Evolutionary conservation across 2,797 vertebrate species (phyloP).

Genomic region (Ambastaia sidthimunki): DNA sequence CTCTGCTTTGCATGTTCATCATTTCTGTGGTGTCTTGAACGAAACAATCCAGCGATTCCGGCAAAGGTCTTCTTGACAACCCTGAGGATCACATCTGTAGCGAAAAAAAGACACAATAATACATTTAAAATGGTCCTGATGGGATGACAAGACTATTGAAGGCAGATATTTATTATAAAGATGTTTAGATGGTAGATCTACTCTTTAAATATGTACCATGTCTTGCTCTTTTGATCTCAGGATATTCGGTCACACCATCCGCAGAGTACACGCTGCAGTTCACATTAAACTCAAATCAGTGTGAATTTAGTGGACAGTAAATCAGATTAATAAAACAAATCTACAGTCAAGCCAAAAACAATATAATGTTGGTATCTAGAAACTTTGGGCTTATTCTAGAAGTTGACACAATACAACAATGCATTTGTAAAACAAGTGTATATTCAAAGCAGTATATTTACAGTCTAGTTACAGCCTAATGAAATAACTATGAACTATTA

Average conservation of each 20-base stretch:
- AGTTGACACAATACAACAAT: too few species aligned
- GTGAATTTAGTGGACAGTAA: neutral
- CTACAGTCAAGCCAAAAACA: too few species aligned
- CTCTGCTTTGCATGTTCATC: constrained; percentile 52
- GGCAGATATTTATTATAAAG: neutral
- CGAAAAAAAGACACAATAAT: constrained; percentile 14
- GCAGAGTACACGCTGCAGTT: constrained; percentile 73
- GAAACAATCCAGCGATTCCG: constrained; percentile 75
- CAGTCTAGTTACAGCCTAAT: too few species aligned
- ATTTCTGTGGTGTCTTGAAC: constrained; percentile 62
- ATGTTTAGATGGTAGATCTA: neutral
- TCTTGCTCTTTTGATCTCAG: constrained; percentile 75
- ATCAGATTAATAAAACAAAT: too few species aligned
- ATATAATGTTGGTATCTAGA: too few species aligned
- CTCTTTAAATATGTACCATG: constrained; percentile 65
- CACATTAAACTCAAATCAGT: neutral
- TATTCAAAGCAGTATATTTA: too few species aligned
- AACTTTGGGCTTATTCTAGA: too few species aligned
- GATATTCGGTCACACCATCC: constrained; percentile 68
- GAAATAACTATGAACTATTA: too few species aligned
- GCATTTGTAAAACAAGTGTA: too few species aligned
- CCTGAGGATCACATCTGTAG: constrained; percentile 76
- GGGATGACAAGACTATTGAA: neutral
- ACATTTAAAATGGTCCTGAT: neutral
- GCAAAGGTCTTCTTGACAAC: constrained; percentile 80